These are phyloP conservation scores for Physocephala rufipes DNA, from an alignment of 2,888 invertebrate genomes.

Conservation along the genomic window DNA sequence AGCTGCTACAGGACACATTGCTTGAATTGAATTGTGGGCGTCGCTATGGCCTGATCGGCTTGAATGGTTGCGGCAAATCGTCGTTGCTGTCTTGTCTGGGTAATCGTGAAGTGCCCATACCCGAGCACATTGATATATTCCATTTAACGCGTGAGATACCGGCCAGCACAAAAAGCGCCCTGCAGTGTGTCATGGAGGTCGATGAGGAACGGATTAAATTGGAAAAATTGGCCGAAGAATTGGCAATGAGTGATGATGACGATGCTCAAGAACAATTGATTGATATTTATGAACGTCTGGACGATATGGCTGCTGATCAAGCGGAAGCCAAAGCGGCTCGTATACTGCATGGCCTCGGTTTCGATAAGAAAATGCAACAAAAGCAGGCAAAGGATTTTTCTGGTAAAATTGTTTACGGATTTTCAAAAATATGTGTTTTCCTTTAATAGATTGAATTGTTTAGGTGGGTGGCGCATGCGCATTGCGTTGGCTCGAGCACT, in stretches of 20 bases:
- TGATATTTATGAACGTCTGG: slow-evolving; percentile 97
- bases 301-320: slow-evolving; percentile 95
- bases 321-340: slow-evolving; percentile 94
- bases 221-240: slow-evolving; percentile 90
- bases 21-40: slow-evolving; percentile 97
- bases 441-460: neutral
- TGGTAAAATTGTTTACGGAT: slow-evolving; percentile 46
- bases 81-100: slow-evolving; percentile 91
- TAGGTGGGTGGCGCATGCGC: slow-evolving; percentile 97
- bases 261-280: slow-evolving; percentile 94
- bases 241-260: slow-evolving; percentile 87
- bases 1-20: slow-evolving; percentile 93
- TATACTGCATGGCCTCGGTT: slow-evolving; percentile 96
- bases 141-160: slow-evolving; percentile 97
- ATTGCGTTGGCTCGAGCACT: slow-evolving; percentile 96
- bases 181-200: slow-evolving; percentile 98
- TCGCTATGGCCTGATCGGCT: slow-evolving; percentile 94
- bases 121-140: slow-evolving; percentile 97
- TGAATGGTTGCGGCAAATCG: slow-evolving; percentile 99
- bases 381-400: slow-evolving; percentile 88
- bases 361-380: slow-evolving; percentile 85
- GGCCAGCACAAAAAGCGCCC: slow-evolving; percentile 95
- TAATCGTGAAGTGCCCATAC: slow-evolving; percentile 94
- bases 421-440: no score
- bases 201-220: slow-evolving; percentile 91